Evolutionary conservation across 2,113 vertebrate genomes (phyloP), one percentile per base, ranked within the genome.

Genomic region (Lynx canadensis): DNA sequence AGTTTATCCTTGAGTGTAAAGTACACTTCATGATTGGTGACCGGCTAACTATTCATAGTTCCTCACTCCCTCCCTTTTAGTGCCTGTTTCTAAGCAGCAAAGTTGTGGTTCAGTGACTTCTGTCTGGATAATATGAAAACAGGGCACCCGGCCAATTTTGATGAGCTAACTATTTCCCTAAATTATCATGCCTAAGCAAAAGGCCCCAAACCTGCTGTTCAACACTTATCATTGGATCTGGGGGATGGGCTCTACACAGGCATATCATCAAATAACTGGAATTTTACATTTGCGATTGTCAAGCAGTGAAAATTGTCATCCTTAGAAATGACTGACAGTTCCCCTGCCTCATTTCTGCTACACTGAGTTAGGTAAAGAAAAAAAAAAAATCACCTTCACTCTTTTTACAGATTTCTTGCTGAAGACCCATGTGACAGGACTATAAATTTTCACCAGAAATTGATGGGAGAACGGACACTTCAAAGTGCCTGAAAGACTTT

Each of bases 21-120:
- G 95, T 91, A 84, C 48, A 91, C 82, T 92, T 94, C 71, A 50
- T 66, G 45, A 87, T 10, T 93, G 25, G 68, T 97, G 83, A 95
- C 87, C 52, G 78, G 91, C 93, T 94, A 87, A 95, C 80, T 96
- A 65, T 71, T 96, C 92, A 84, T 38, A 73, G 90, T 66, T 96
- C 63, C 91, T 50, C 50, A 21, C 76, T 79, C 82, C 80, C 94
- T 78, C 76, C 89, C 85, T 80, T 88, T 68, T 7, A 55, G 52
- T 66, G 92, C 94, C 94, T 82, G 91, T 97, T 95, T 98, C 97
- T 97, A 97, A 96, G 97, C 97, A 97, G 97, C 81, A 79, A 84
- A 93, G 96, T 95, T 97, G 96, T 98, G 96, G 97, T 95, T 97
- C 98, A 96, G 94, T 97, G 95, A 96, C 94, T 98, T 97, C 96